A percentile compares a stretch with the other conserved stretches of the same genome.
phyloP scores from a whole-genome alignment of 2,888 invertebrate species.

The Pheosia gnoma region DNA sequence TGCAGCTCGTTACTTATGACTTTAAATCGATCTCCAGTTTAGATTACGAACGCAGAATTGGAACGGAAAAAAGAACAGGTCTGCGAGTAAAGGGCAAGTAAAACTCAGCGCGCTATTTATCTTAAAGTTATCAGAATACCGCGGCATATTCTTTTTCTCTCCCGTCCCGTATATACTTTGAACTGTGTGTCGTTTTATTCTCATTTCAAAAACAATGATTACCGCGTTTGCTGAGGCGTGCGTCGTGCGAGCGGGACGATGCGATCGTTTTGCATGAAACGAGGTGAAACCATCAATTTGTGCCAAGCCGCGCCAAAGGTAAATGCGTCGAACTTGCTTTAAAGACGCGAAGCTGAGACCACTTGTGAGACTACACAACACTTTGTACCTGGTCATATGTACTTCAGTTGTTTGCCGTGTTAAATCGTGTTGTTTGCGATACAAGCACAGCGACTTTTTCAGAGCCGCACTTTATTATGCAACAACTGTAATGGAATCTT shows the following conservation, averaged over 20 bases:
- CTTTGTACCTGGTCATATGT: constrained; percentile 50
- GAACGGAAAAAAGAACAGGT: constrained; percentile 57
- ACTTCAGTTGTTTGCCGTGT: constrained; percentile 47
- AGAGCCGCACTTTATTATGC: constrained; percentile 18
- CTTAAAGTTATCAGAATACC: constrained; percentile 79
- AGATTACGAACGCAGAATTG: constrained; percentile 60
- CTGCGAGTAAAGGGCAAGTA: constrained; percentile 62
- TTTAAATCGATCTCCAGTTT: constrained; percentile 59
- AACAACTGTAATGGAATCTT: neutral
- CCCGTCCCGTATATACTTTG: constrained; percentile 70
- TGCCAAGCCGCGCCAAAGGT: constrained; percentile 62
- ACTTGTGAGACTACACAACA: constrained; percentile 54
- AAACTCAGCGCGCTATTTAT: constrained; percentile 78
- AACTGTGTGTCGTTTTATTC: constrained; percentile 69
- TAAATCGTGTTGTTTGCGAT: constrained; percentile 54
- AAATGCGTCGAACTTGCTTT: constrained; percentile 66
- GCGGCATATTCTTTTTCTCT: constrained; percentile 70
- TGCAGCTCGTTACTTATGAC: constrained; percentile 56
- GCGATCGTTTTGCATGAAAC: constrained; percentile 78
- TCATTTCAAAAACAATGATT: constrained; percentile 78
- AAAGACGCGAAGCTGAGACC: constrained; percentile 56
- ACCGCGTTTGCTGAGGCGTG: constrained; percentile 67
- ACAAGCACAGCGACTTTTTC: constrained; percentile 45
- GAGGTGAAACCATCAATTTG: constrained; percentile 80
- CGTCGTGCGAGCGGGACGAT: constrained; percentile 73